These are phyloP conservation scores for Drosophila nasuta DNA, from an alignment of 1,140 invertebrate species.

Conservation along the genomic window DNA sequence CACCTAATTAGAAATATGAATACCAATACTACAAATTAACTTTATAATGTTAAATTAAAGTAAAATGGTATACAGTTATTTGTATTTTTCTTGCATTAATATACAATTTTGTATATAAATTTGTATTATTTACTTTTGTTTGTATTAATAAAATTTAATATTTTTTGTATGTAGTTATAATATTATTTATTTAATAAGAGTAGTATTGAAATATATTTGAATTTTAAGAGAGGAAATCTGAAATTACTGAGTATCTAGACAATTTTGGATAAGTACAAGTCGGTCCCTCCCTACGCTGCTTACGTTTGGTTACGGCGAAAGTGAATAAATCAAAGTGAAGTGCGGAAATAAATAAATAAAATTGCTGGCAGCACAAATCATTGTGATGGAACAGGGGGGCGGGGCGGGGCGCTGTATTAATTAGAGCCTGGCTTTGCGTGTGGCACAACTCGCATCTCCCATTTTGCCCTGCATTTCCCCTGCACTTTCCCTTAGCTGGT, in stretches of 20 bases:
- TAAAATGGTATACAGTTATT: no score
- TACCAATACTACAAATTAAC: no score
- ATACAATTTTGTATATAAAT: no score
- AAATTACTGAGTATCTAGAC: background rate
- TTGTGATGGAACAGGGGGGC: background rate
- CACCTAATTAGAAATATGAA: no score
- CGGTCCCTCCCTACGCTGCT: background rate
- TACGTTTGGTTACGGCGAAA: slow-evolving; percentile 47
- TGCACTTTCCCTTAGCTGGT: background rate
- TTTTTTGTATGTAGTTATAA: no score
- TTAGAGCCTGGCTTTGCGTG: slow-evolving; percentile 60
- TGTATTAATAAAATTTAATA: no score
- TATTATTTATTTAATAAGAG: no score
- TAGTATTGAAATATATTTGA: no score
- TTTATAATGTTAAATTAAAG: no score
- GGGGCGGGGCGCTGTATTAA: slow-evolving; percentile 54
- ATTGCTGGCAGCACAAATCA: slow-evolving; percentile 43
- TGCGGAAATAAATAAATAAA: slow-evolving; percentile 54
- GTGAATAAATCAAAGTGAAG: slow-evolving; percentile 47
- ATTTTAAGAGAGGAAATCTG: background rate
- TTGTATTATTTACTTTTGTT: no score
- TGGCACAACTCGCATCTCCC: slow-evolving; percentile 15
- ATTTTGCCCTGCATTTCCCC: background rate
- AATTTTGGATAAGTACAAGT: background rate
- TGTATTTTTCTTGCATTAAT: no score